Percentiles rank a stretch among this genome's conserved stretches.
phyloP scores from a whole-genome alignment of 2,113 vertebrate species.

The Aspidoscelis tigris region DNA sequence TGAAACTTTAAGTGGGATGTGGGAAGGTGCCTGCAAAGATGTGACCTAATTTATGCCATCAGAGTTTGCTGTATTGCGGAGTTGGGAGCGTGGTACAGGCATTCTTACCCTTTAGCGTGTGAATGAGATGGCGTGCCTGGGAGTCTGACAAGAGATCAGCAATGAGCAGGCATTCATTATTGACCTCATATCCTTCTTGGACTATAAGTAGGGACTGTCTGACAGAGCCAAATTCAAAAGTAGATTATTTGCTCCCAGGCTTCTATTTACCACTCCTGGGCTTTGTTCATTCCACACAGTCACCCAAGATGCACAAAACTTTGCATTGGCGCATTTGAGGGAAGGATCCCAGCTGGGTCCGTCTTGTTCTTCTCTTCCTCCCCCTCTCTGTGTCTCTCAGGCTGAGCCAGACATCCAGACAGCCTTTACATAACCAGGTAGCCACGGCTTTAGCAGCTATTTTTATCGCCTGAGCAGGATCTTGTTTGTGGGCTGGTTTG shows the following conservation, averaged over 20 bases:
- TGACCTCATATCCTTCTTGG: neutral
- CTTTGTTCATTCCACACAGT: neutral
- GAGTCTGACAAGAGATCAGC: neutral
- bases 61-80: neutral
- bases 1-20: neutral
- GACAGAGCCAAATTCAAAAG: neutral
- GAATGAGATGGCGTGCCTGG: neutral
- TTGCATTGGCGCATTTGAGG: neutral
- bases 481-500: conserved; percentile 29
- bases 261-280: neutral
- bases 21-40: neutral
- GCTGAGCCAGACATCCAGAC: conserved; percentile 12
- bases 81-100: neutral
- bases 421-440: conserved; percentile 39
- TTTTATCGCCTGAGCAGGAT: conserved; percentile 35
- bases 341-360: conserved; percentile 1
- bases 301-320: neutral
- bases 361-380: no score
- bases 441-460: conserved; percentile 37
- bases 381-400: neutral
- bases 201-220: neutral
- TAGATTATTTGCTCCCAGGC: neutral
- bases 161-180: neutral
- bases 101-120: neutral
- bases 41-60: neutral